Percentiles rank a stretch among this genome's conserved stretches.
These are phyloP conservation scores for Phalacrocorax pelagicus DNA, from an alignment of 2,113 vertebrate species.

Conservation along the genomic window DNA sequence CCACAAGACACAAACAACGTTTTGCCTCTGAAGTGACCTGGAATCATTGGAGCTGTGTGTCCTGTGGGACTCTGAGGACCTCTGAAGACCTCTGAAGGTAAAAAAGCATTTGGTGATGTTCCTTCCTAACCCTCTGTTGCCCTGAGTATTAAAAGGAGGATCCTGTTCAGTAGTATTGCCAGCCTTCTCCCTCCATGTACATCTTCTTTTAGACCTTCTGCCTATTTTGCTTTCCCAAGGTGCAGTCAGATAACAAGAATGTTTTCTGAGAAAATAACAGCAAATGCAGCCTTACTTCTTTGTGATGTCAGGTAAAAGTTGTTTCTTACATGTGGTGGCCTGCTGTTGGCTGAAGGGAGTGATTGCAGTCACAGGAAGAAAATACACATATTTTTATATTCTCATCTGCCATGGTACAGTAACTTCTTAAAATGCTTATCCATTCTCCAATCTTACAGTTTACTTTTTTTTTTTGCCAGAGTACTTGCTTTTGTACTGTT, in stretches of 20 bases:
- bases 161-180: neutral
- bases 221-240: neutral
- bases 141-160: neutral
- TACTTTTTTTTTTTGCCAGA: neutral
- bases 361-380: neutral
- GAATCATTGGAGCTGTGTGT: neutral
- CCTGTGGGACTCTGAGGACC: neutral
- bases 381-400: neutral
- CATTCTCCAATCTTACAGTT: neutral
- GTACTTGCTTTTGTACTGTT: neutral
- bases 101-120: neutral
- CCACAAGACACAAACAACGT: neutral
- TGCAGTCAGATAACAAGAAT: neutral
- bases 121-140: neutral
- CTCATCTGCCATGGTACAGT: neutral
- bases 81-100: slow-evolving; percentile 27
- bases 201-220: neutral
- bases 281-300: neutral
- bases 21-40: neutral
- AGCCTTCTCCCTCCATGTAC: neutral
- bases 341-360: neutral
- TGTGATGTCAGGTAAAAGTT: neutral
- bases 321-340: neutral
- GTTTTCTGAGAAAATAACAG: neutral
- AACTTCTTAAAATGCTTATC: neutral